These are phyloP conservation scores for Palaemon carinicauda DNA, from an alignment of 1,140 invertebrate genomes.

Conservation along the genomic window DNA sequence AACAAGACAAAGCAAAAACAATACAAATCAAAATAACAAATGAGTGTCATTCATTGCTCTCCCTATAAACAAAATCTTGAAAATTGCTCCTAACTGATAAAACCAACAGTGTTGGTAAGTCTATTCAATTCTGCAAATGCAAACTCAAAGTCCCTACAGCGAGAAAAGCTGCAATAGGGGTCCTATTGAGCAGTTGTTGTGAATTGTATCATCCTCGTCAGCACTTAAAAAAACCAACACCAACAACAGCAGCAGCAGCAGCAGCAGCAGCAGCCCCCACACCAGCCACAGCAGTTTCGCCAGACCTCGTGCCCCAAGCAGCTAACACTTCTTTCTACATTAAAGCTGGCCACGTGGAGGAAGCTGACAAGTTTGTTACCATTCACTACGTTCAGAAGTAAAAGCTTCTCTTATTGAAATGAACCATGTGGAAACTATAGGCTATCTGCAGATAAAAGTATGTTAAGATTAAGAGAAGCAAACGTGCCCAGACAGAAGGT, in stretches of 20 bases:
- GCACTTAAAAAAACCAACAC: not conserved
- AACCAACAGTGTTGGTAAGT: too few relatives aligned
- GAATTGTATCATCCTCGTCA: constrained; percentile 17
- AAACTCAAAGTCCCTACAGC: not conserved
- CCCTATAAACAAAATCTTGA: too few relatives aligned
- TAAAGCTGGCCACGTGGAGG: constrained; percentile 23
- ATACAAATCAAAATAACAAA: too few relatives aligned
- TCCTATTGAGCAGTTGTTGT: constrained; percentile 27
- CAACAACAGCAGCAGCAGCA: constrained; percentile 3
- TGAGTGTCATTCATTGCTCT: too few relatives aligned
- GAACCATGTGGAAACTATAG: too few relatives aligned
- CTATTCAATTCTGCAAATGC: not conserved
- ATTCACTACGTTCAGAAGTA: too few relatives aligned
- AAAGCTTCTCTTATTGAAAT: too few relatives aligned
- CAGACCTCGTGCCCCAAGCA: constrained; percentile 38
- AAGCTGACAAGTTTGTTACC: constrained; percentile 15
- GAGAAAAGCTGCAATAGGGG: constrained; percentile 15
- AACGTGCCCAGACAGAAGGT: too few relatives aligned
- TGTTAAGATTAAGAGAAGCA: too few relatives aligned
- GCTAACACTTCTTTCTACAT: constrained; percentile 13
- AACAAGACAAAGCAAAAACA: too few relatives aligned
- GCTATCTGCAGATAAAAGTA: too few relatives aligned
- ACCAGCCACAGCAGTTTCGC: not conserved
- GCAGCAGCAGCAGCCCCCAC: constrained; percentile 1
- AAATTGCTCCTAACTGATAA: too few relatives aligned